phyloP scores from a whole-genome alignment of 2,797 vertebrate species.

The Leptatherina wallacei region DNA sequence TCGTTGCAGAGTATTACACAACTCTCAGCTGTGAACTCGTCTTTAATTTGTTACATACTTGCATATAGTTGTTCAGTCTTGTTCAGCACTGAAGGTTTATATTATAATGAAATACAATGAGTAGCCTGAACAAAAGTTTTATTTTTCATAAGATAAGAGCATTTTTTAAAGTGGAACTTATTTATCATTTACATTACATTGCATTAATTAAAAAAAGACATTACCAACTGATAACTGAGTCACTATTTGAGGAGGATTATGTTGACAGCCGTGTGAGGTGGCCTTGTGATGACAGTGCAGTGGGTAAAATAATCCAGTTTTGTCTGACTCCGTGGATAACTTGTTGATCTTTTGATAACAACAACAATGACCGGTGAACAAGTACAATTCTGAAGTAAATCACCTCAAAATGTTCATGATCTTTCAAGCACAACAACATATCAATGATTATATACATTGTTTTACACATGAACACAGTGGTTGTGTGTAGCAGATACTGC shows the following conservation, averaged over 20 bases:
- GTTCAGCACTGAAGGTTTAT: background rate
- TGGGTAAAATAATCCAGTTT: slow-evolving; percentile 3
- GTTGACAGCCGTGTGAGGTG: background rate
- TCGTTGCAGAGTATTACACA: background rate
- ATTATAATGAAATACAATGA: no score
- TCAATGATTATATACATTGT: background rate
- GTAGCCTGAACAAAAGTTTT: background rate
- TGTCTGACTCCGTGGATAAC: slow-evolving; percentile 20
- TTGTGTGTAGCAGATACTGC: background rate
- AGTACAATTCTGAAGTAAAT: slow-evolving; percentile 62
- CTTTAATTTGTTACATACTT: slow-evolving; percentile 12
- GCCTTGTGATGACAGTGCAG: background rate
- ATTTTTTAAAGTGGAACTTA: background rate
- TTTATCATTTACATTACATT: background rate
- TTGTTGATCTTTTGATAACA: slow-evolving; percentile 62
- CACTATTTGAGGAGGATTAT: background rate
- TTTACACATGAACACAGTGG: background rate
- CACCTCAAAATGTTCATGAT: slow-evolving; percentile 18
- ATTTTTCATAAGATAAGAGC: background rate
- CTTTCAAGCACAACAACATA: background rate
- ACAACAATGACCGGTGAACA: slow-evolving; percentile 55
- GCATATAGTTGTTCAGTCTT: background rate
- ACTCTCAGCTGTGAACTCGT: slow-evolving; percentile 9
- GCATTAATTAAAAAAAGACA: background rate
- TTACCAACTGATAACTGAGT: background rate